A percentile compares a stretch with the other conserved stretches of the same genome.
Conservation (phyloP, 1,140 invertebrate genomes). For the Chlorops oryzae region DNA sequence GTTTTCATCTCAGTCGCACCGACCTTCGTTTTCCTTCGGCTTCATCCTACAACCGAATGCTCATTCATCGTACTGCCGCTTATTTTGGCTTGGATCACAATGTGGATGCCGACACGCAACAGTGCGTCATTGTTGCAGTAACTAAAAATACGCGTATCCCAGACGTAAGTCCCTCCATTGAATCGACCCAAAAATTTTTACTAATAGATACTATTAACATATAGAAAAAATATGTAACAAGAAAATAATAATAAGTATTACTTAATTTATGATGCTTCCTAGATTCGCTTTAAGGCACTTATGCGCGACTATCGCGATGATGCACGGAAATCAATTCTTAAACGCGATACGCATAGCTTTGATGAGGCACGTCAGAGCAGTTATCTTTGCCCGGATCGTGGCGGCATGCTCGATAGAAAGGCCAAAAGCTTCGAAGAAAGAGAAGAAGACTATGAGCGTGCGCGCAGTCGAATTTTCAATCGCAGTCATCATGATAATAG, state of each 20-base stretch:
- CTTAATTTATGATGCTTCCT: neutral
- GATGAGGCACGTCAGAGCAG: conserved; percentile 55
- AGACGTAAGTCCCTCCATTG: conserved; percentile 46
- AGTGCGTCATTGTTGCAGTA: conserved; percentile 66
- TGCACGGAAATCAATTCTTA: conserved; percentile 73
- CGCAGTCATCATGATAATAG: conserved; percentile 49
- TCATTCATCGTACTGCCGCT: conserved; percentile 87
- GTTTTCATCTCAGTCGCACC: conserved; percentile 51
- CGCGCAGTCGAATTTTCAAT: conserved; percentile 70
- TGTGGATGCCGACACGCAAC: conserved; percentile 73
- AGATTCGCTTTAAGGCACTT: conserved; percentile 57
- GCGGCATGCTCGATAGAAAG: conserved; percentile 60
- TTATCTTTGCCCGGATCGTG: conserved; percentile 53
- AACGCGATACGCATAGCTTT: conserved; percentile 71
- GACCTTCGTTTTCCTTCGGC: conserved; percentile 81
- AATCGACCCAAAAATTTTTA: too few relatives aligned
- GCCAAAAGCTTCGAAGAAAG: conserved; percentile 88
- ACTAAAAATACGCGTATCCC: conserved; percentile 72
- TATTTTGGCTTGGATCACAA: conserved; percentile 93
- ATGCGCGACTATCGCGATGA: conserved; percentile 59
- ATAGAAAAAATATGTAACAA: neutral
- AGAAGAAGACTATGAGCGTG: conserved; percentile 80
- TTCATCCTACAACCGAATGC: conserved; percentile 91
- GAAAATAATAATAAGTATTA: neutral
- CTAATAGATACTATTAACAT: too few relatives aligned